Base-by-base conservation (phyloP, 2,797 vertebrate species). In the Typhlichthys eigenmanni region DNA sequence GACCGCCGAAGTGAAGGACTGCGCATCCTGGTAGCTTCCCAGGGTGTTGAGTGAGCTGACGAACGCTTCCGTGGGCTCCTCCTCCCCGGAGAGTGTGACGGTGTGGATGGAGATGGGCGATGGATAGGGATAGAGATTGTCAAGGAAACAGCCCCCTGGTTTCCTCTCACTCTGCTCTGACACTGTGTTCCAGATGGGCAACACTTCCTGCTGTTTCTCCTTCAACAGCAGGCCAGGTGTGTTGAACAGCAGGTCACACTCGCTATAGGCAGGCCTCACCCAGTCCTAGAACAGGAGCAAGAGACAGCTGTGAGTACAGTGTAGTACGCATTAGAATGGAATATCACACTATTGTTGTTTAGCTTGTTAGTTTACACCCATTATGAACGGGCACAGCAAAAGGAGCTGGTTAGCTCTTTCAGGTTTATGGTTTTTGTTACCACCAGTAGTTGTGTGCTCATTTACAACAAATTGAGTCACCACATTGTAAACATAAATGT, bases 81-180 rank as follows among this genome's bases (percentile, higher is more conserved):
- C 90, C 5, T 91, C 92, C 3, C 89, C 94, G 0, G 81, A 91
- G 67, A 98, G 92, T 0, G 85, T 95, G 5, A 98, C 96, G 0
- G 94, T 95, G 47, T 93, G 89, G n/a, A 98, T 95, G 67, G 95
- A 97, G 56, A 96, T 90, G 90, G 10, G 94, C 93, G 0, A 91
- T 89, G 0, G 92, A 93, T 79, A 75, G 29, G 71, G 78, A 38
- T 58, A 60, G 19, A 56, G 54, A 47, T 19, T 12, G 0, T 59
- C 61, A 4, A 60, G 24, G 59, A 74, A 52, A 6, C 58, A 17
- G 1, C 52, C 66, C 0, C 19, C 59, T 0, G 13, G 56, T 4
- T 54, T 69, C 0, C 13, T 1, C 54, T 71, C 57, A 0, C 1
- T n/a, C 13, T 68, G 64, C 47, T 83, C 85, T 10, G 13, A 69